A percentile compares a stretch with the other conserved stretches of the same genome.
Evolutionary conservation across 2,113 vertebrate genomes (phyloP).

Genomic region (Vireo altiloquus): DNA sequence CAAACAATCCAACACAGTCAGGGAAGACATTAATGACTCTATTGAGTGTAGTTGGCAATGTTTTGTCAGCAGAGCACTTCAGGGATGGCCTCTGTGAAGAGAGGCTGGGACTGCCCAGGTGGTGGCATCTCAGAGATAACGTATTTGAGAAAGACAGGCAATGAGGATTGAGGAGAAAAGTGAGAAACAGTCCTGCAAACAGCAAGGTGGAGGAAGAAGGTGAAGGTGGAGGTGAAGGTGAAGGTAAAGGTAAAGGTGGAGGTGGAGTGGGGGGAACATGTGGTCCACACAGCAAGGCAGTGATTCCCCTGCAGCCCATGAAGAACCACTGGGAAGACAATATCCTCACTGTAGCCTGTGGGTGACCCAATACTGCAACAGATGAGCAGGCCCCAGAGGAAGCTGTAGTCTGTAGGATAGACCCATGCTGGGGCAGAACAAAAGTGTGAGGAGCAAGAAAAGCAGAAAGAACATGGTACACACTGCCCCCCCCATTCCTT

Average conservation of each 20-base stretch:
- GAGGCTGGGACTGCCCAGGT: background rate
- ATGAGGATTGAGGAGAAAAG: background rate
- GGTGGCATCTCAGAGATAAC: background rate
- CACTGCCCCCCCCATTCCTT: rapidly evolving
- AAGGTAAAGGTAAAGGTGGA: no score
- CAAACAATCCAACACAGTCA: background rate
- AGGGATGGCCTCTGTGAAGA: background rate
- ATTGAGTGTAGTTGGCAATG: rapidly evolving
- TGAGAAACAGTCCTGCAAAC: background rate
- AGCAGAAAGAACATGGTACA: background rate
- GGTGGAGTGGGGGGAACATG: background rate
- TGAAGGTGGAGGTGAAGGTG: rapidly evolving
- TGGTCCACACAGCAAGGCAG: background rate
- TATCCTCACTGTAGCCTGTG: rapidly evolving
- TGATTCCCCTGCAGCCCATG: background rate
- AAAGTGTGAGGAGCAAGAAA: background rate
- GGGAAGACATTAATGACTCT: background rate
- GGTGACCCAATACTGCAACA: background rate
- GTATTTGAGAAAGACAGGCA: background rate
- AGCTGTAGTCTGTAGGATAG: background rate
- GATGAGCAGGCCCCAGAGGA: rapidly evolving
- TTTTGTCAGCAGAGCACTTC: background rate
- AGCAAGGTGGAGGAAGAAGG: background rate
- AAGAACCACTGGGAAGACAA: background rate
- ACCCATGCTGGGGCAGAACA: background rate